Conservation (phyloP, 2,797 vertebrate genomes). For the Myotis vivesi region DNA sequence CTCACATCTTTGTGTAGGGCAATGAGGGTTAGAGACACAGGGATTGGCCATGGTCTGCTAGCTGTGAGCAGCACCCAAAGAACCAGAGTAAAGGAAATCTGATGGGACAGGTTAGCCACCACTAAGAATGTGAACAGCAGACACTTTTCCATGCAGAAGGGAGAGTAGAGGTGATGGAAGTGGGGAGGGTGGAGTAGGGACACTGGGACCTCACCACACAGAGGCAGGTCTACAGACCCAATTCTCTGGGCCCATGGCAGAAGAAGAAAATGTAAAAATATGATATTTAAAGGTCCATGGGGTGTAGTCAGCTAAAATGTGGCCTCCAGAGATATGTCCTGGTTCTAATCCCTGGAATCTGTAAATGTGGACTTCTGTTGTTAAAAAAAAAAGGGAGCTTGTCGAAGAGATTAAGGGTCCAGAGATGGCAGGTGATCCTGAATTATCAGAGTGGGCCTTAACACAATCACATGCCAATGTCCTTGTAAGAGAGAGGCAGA, state of each 20-base stretch:
- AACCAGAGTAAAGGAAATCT: not conserved
- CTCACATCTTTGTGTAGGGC: not conserved
- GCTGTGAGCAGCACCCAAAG: not conserved
- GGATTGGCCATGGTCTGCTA: not conserved
- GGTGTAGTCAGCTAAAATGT: not conserved
- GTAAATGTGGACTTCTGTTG: not conserved
- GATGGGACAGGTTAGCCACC: not conserved
- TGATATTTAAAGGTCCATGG: not conserved
- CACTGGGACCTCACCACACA: fast-evolving
- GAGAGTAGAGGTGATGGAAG: not conserved
- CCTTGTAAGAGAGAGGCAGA: not conserved
- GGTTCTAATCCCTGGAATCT: not conserved
- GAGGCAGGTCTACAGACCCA: not conserved
- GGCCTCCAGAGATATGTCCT: not conserved
- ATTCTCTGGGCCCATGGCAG: not conserved
- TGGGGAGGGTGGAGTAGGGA: fast-evolving
- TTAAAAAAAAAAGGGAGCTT: not conserved
- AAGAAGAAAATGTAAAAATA: not conserved
- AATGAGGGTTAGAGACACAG: not conserved
- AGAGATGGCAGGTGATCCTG: not conserved
- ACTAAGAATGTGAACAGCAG: not conserved
- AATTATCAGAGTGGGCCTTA: not conserved
- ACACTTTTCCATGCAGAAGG: fast-evolving
- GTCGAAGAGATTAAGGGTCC: not conserved
- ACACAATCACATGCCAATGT: not conserved